Evolutionary conservation across 2,888 invertebrate genomes (phyloP).

Genomic region (Cryptocephalus primarius): DNA sequence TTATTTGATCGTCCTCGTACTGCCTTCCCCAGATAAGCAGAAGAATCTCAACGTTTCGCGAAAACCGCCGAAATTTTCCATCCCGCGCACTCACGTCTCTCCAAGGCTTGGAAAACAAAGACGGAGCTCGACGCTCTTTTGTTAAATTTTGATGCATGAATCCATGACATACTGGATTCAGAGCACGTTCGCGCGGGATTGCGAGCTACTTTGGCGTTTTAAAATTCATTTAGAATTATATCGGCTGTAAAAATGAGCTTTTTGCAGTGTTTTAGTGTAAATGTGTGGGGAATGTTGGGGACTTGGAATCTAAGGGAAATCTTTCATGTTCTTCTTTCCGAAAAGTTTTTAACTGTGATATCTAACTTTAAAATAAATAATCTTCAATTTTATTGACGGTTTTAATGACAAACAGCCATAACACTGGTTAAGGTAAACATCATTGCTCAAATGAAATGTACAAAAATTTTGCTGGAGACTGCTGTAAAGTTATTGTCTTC

Average conservation of each 20-base stretch:
- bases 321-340: too few relatives aligned
- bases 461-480: too few relatives aligned
- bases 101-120: conserved; percentile 11
- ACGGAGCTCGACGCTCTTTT: conserved; percentile 10
- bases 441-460: too few relatives aligned
- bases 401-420: too few relatives aligned
- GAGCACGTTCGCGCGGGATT: conserved; percentile 36
- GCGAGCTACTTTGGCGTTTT: conserved; percentile 35
- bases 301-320: too few relatives aligned
- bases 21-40: conserved; percentile 31
- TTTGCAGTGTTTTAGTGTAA: conserved; percentile 9
- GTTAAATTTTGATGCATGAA: conserved; percentile 20
- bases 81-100: conserved; percentile 1
- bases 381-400: too few relatives aligned
- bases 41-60: conserved; percentile 22
- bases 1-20: conserved; percentile 34
- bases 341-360: too few relatives aligned
- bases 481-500: too few relatives aligned
- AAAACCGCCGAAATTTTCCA: conserved; percentile 1
- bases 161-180: conserved; percentile 26
- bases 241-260: conserved; percentile 36
- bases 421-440: too few relatives aligned
- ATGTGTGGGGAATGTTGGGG: too few relatives aligned
- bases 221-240: conserved; percentile 40
- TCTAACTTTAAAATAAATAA: too few relatives aligned